Percentiles rank a stretch among this genome's conserved stretches.
These are phyloP conservation scores for Caiman crocodilus DNA, from an alignment of 2,797 vertebrate genomes.

Conservation along the genomic window DNA sequence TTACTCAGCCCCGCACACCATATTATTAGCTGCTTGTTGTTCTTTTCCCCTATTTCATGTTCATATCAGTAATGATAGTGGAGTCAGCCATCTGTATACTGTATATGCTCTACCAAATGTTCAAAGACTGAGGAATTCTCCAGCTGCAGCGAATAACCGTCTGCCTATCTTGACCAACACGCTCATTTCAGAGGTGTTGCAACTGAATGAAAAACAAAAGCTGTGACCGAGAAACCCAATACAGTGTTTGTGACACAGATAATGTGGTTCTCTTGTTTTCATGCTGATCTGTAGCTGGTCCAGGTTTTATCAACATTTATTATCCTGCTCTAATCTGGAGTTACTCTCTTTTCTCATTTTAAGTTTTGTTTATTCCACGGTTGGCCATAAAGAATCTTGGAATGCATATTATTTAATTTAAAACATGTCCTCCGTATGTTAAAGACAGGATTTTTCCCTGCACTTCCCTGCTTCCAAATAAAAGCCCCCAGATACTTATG, in stretches of 20 bases:
- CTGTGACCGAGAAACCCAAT: neutral
- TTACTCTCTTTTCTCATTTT: neutral
- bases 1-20: fast-evolving
- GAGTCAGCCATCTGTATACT: fast-evolving
- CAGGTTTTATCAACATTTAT: neutral
- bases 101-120: neutral
- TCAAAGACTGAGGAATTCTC: neutral
- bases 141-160: fast-evolving
- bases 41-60: neutral
- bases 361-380: neutral
- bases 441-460: neutral
- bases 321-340: neutral
- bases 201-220: neutral
- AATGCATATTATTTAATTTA: neutral
- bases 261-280: neutral
- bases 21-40: neutral
- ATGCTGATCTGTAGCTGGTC: neutral
- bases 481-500: neutral
- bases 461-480: neutral
- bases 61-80: fast-evolving
- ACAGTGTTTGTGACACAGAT: neutral
- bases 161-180: conserved; percentile 5
- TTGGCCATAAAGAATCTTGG: neutral
- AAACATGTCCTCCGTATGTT: neutral
- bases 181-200: neutral